Evolutionary conservation across 2,113 vertebrate species (phyloP).

Genomic region (Theristicus caerulescens): DNA sequence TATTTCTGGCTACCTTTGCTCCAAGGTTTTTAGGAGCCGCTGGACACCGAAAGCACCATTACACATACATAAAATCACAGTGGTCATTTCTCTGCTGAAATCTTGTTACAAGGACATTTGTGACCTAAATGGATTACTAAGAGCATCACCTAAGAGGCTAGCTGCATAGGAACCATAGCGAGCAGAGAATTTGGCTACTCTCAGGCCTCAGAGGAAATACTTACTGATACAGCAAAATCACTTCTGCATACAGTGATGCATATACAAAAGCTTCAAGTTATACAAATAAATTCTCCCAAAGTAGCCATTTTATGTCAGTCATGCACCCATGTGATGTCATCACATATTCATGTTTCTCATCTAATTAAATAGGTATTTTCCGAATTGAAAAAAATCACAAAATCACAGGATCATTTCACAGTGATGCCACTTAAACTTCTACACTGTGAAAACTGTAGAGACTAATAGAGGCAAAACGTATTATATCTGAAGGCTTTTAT

Average conservation of each 20-base stretch:
- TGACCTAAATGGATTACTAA: background rate
- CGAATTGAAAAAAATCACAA: background rate
- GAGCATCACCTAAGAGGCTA: background rate
- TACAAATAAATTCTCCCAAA: background rate
- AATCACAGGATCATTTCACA: background rate
- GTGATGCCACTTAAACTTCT: background rate
- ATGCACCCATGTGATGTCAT: background rate
- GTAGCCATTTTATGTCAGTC: background rate
- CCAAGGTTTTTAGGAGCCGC: background rate
- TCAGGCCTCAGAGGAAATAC: background rate
- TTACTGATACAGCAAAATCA: background rate
- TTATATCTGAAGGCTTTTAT: conserved; percentile 14
- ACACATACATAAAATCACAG: background rate
- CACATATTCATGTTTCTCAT: background rate
- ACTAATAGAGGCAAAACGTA: background rate
- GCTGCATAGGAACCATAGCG: background rate
- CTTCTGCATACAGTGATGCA: background rate
- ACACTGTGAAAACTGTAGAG: background rate
- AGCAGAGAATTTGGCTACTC: background rate
- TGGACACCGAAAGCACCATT: background rate
- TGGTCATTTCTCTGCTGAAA: background rate
- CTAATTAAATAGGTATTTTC: background rate
- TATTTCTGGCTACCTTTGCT: background rate
- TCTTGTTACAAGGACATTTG: background rate
- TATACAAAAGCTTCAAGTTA: background rate